Evolutionary conservation across 2,113 vertebrate genomes (phyloP), one percentile per base, ranked within the genome.

Genomic region (Buteo buteo): DNA sequence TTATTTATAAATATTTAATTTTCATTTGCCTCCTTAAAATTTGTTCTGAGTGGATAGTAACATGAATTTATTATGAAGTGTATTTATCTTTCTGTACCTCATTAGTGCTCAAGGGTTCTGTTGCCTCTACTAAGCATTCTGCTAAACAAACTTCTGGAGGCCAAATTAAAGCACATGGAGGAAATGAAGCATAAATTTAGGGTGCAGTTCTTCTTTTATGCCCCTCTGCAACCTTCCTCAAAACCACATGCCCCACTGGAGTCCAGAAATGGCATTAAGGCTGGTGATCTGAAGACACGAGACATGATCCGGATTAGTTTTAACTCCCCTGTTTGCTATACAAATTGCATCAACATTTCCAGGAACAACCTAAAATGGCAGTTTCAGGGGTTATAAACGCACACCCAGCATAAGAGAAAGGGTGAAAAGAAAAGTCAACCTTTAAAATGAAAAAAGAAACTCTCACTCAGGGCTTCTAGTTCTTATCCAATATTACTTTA

Each of bases 1-100:
- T 95, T 93, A 81, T 94, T 96, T 96, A 96, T 95, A 97, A 97
- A 96, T 96, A 97, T 97, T 97, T 97, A 95, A 96, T 97, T 93
- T 92, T 95, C 72, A 93, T 95, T 90, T 95, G 59, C 86, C 67
- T 94, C 61, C 88, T 93, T 86, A 86, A 84, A 83, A 93, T 52
- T 90, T 86, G 71, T 81, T 94, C 93, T 95, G 92, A 97, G 96
- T 91, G 77, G 82, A 92, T 86, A 94, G 76, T 76, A 94, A 81
- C 92, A 97, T 97, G 40, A 96, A 97, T 97, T 96, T 96, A 96
- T 97, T 96, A 94, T 97, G 95, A 97, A 96, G 88, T 36, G 34
- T 92, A 96, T 93, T 96, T 96, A 90, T 96, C 86, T 89, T 78
- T 84, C 65, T 82, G 32, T 86, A 87, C 61, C 88, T 91, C 90